Conservation (phyloP, 2,888 invertebrate species). For the Marronus borbonicus region DNA sequence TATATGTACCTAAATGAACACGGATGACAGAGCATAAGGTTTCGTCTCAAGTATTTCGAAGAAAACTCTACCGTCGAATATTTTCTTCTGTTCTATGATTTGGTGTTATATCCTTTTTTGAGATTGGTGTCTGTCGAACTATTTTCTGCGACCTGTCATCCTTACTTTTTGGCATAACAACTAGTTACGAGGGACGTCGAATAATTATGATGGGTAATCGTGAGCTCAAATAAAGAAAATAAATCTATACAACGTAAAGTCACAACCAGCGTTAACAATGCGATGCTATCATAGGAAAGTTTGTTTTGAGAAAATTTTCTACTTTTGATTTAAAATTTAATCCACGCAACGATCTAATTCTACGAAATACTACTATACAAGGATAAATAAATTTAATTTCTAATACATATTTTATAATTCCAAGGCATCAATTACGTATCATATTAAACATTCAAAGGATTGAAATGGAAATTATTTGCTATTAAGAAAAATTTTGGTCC, state of each 20-base stretch:
- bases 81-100: neutral
- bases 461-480: neutral
- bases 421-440: neutral
- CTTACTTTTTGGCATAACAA: conserved; percentile 31
- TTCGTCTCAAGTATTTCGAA: neutral
- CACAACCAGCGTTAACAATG: conserved; percentile 25
- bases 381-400: neutral
- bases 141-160: conserved; percentile 25
- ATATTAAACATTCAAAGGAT: neutral
- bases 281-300: neutral
- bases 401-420: neutral
- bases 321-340: conserved; percentile 17
- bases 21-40: conserved; percentile 23
- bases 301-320: conserved; percentile 9
- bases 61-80: neutral
- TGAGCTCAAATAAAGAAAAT: conserved; percentile 18
- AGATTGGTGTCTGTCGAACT: conserved; percentile 12
- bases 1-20: conserved; percentile 11
- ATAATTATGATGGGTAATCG: neutral
- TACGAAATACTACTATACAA: neutral
- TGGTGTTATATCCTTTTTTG: conserved; percentile 41
- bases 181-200: neutral
- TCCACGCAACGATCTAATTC: neutral
- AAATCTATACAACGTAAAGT: conserved; percentile 19
- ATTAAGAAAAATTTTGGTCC: neutral